phyloP scores from a whole-genome alignment of 2,797 vertebrate species.

The Pangasius macronema region DNA sequence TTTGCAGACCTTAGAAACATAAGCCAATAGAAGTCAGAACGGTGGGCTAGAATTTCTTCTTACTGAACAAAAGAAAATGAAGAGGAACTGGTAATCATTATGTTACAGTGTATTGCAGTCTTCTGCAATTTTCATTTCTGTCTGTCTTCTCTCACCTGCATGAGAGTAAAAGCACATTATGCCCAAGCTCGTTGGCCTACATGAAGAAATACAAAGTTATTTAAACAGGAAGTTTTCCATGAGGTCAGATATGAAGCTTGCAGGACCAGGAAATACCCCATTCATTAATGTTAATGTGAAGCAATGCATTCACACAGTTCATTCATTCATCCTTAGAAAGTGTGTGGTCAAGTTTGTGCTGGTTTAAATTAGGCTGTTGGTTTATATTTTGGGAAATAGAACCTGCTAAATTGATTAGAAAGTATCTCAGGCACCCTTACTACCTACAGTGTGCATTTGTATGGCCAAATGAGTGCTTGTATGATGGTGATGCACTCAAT shows the following conservation, averaged over 20 bases:
- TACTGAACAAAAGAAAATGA: background rate
- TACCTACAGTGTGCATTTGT: background rate
- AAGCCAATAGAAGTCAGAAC: background rate
- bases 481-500: background rate
- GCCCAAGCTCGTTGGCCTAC: background rate
- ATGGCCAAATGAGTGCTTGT: background rate
- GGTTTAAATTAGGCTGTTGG: background rate
- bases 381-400: background rate
- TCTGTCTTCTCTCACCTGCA: background rate
- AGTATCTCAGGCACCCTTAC: background rate
- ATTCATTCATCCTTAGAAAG: background rate
- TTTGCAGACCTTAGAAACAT: background rate
- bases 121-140: background rate
- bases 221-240: too few species aligned
- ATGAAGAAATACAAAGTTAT: background rate
- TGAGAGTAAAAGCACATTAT: background rate
- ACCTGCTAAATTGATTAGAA: background rate
- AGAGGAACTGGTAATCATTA: background rate
- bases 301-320: background rate
- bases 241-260: background rate
- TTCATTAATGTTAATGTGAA: background rate
- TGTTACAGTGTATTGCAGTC: background rate
- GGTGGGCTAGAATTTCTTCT: background rate
- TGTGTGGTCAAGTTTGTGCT: background rate
- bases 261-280: background rate